A percentile compares a stretch with the other conserved stretches of the same genome.
Evolutionary conservation across 2,888 invertebrate species (phyloP).

Genomic region (Eupithecia pulchellata): DNA sequence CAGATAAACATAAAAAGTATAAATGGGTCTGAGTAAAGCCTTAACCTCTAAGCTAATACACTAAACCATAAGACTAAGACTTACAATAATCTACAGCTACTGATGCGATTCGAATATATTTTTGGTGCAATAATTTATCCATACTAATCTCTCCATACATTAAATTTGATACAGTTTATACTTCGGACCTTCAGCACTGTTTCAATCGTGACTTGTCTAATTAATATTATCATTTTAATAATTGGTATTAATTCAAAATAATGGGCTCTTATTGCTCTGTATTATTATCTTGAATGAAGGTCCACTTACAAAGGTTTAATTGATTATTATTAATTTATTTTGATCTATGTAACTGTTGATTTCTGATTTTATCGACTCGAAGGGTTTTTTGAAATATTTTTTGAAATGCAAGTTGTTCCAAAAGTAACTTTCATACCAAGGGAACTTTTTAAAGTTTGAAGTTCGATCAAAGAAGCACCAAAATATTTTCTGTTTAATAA

Average conservation of each 20-base stretch:
- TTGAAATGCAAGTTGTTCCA: neutral
- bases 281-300: neutral
- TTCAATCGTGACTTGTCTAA: slow-evolving; percentile 29
- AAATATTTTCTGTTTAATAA: neutral
- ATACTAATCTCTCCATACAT: neutral
- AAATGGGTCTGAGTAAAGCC: too few relatives aligned
- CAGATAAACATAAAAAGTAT: too few relatives aligned
- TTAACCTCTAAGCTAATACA: too few relatives aligned
- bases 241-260: slow-evolving; percentile 18
- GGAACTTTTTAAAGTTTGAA: neutral
- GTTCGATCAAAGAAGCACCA: neutral
- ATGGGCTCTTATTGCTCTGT: neutral
- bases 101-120: too few relatives aligned
- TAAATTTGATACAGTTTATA: slow-evolving; percentile 20
- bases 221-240: slow-evolving; percentile 23
- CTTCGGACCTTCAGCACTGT: slow-evolving; percentile 22
- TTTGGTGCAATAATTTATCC: neutral
- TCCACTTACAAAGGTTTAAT: neutral
- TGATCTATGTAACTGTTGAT: neutral
- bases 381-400: too few relatives aligned
- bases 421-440: neutral
- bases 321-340: neutral
- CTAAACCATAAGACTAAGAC: too few relatives aligned
- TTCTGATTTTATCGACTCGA: neutral
- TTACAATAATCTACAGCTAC: too few relatives aligned